Evolutionary conservation across 2,113 vertebrate genomes (phyloP).

Genomic region (Casuarius casuarius): DNA sequence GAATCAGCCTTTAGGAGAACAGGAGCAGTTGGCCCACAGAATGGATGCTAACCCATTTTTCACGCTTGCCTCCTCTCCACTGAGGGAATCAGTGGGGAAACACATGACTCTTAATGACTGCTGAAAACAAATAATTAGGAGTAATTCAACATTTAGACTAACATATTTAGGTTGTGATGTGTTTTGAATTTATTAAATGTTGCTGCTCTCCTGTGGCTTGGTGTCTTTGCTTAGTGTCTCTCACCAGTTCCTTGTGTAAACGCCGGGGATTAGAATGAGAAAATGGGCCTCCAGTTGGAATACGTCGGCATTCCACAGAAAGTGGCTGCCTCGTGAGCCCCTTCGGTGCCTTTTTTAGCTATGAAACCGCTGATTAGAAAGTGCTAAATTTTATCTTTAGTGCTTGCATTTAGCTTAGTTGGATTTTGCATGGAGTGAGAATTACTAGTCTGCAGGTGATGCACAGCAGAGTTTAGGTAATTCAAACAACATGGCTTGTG

Average conservation of each 20-base stretch:
- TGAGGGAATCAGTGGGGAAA: background rate
- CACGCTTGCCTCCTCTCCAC: background rate
- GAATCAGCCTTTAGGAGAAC: background rate
- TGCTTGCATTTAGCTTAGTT: background rate
- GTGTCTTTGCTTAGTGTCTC: background rate
- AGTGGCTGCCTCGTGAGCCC: background rate
- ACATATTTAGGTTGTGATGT: conserved; percentile 1
- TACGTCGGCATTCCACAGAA: background rate
- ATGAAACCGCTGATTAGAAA: background rate
- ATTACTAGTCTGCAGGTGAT: background rate
- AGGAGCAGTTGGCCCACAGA: background rate
- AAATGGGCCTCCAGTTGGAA: background rate
- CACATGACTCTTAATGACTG: conserved; percentile 17
- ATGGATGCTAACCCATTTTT: background rate
- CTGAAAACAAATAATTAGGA: conserved; percentile 55
- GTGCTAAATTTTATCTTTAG: background rate
- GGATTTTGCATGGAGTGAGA: background rate
- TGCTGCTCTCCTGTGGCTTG: conserved; percentile 26
- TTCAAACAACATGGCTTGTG: background rate
- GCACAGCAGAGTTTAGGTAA: background rate
- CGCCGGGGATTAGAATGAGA: background rate
- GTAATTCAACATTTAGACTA: background rate
- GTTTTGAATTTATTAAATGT: conserved; percentile 13
- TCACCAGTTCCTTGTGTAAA: background rate
- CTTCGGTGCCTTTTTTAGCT: background rate